These are phyloP conservation scores for Brachionus manjavacas DNA, from an alignment of 1,140 invertebrate genomes.

Conservation along the genomic window DNA sequence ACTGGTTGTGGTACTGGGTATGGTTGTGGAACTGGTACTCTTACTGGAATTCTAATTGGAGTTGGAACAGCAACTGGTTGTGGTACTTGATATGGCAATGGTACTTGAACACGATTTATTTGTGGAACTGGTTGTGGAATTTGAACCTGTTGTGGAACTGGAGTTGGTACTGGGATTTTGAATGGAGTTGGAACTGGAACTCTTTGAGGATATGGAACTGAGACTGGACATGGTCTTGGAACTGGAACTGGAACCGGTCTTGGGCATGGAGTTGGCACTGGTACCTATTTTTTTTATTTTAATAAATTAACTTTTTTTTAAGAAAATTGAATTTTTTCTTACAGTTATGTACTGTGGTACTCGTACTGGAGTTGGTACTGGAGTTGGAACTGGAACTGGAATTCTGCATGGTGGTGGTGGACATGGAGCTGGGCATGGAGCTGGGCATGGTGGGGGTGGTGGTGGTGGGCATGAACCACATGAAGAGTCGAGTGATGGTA, in stretches of 20 bases:
- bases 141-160: not conserved
- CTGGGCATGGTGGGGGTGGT: not conserved
- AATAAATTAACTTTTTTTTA: too few relatives aligned
- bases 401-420: not conserved
- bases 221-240: not conserved
- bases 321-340: too few relatives aligned
- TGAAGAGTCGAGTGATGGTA: slow-evolving; percentile 8
- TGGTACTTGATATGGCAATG: too few relatives aligned
- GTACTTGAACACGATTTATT: not conserved
- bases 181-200: not conserved
- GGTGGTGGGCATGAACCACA: not conserved
- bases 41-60: too few relatives aligned
- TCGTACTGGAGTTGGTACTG: not conserved
- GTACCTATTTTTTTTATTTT: too few relatives aligned
- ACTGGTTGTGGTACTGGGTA: not conserved
- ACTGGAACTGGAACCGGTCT: not conserved
- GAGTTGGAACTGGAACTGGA: not conserved
- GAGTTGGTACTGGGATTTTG: not conserved
- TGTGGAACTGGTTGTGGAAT: not conserved
- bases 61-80: not conserved
- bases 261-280: not conserved
- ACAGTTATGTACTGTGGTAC: not conserved
- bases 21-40: not conserved
- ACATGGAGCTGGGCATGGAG: not conserved
- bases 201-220: not conserved